Evolutionary conservation across 1,140 invertebrate species (phyloP).

Genomic region (Coenobita brevimanus): DNA sequence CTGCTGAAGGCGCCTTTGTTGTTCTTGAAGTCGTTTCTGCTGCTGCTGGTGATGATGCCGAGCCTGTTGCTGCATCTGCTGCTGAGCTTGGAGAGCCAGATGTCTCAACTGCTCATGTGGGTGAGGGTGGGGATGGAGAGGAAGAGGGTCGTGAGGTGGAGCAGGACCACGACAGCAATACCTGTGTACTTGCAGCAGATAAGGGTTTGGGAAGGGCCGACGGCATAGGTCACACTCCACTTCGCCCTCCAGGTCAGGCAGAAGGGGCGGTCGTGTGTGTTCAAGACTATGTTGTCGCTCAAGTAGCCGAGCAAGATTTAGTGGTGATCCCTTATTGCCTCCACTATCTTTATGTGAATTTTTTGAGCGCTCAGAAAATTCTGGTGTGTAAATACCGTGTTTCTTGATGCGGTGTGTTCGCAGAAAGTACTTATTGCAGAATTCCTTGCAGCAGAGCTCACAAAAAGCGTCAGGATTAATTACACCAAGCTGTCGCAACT

Average conservation of each 20-base stretch:
- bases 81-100: constrained; percentile 74
- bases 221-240: constrained; percentile 77
- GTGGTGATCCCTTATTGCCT: background rate
- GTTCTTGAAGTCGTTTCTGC: constrained; percentile 55
- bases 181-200: constrained; percentile 76
- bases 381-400: constrained; percentile 75
- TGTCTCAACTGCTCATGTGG: constrained; percentile 73
- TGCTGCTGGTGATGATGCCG: constrained; percentile 49
- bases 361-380: constrained; percentile 68
- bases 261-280: constrained; percentile 15
- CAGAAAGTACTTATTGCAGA: constrained; percentile 95
- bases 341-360: constrained; percentile 46
- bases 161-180: constrained; percentile 74
- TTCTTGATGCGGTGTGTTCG: constrained; percentile 89
- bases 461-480: constrained; percentile 93
- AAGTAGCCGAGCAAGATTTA: constrained; percentile 59
- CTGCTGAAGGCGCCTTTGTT: constrained; percentile 56
- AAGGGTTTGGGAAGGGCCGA: constrained; percentile 77
- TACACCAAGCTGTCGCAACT: constrained; percentile 83
- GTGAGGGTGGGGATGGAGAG: constrained; percentile 60
- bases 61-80: constrained; percentile 70
- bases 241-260: constrained; percentile 66
- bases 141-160: constrained; percentile 65
- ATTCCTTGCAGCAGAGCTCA: constrained; percentile 95
- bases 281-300: constrained; percentile 58